Percentiles rank a stretch among this genome's conserved stretches.
Evolutionary conservation across 2,797 vertebrate genomes (phyloP).

Genomic region (Benthosema pterotum): DNA sequence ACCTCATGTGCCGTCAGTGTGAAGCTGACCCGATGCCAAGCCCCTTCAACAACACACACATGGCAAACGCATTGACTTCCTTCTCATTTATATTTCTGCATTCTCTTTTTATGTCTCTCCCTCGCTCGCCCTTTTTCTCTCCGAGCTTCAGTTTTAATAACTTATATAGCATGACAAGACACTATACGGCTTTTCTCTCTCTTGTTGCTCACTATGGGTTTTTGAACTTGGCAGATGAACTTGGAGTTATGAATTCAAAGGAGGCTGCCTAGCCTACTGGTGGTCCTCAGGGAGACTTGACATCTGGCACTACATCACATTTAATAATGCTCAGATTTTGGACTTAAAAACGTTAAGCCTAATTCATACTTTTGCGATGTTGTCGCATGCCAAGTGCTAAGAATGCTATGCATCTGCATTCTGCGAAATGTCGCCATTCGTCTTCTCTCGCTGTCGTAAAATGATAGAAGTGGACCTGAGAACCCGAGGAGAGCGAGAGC

Average conservation of each 20-base stretch:
- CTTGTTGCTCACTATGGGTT: constrained; percentile 71
- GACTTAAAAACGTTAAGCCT: constrained; percentile 9
- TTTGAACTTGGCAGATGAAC: constrained; percentile 51
- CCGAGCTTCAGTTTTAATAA: constrained; percentile 81
- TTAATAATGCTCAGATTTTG: constrained; percentile 41
- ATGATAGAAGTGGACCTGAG: constrained; percentile 29
- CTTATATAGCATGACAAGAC: constrained; percentile 51
- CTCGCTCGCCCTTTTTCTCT: constrained; percentile 21
- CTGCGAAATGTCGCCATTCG: constrained; percentile 4
- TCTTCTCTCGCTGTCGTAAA: constrained; percentile 20
- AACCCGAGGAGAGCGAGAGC: constrained; percentile 27
- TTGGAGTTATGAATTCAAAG: constrained; percentile 48
- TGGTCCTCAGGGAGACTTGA: constrained; percentile 34
- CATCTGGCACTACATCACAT: constrained; percentile 47
- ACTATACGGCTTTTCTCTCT: constrained; percentile 57
- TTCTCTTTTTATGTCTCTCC: constrained; percentile 28
- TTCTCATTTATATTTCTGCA: constrained; percentile 60
- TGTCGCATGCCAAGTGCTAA: no score
- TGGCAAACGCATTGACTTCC: constrained; percentile 70
- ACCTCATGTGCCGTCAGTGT: constrained; percentile 51
- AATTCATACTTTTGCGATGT: no score
- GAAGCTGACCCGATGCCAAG: constrained; percentile 63
- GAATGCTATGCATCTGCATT: no score
- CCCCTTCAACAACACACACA: constrained; percentile 65
- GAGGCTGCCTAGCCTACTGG: constrained; percentile 27